Conservation (phyloP, 2,113 vertebrate genomes). For the Salvelinus namaycush region DNA sequence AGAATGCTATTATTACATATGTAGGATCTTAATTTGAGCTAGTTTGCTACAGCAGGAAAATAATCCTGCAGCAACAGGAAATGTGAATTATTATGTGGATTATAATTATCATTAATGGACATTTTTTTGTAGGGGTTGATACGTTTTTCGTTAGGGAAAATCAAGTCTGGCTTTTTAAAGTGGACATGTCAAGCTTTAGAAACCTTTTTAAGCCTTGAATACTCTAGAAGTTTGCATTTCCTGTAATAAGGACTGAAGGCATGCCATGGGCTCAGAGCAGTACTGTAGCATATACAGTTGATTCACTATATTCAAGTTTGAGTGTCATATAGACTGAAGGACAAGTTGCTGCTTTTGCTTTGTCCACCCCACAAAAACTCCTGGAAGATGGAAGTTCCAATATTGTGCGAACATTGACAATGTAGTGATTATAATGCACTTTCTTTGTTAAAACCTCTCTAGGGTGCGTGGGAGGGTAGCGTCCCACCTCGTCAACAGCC, state of each 20-base stretch:
- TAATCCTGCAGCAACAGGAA: too few species aligned
- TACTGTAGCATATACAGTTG: neutral
- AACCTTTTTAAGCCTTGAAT: neutral
- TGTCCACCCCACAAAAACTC: neutral
- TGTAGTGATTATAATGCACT: too few species aligned
- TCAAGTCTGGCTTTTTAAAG: neutral
- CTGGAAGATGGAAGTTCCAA: neutral
- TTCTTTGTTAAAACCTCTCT: neutral
- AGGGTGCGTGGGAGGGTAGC: too few species aligned
- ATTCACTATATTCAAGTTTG: too few species aligned
- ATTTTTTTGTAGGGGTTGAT: too few species aligned
- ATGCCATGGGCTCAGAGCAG: neutral
- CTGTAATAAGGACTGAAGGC: neutral
- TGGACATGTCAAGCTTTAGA: slow-evolving; percentile 7
- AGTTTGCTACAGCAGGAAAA: too few species aligned
- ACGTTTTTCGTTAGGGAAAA: too few species aligned
- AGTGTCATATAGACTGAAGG: neutral
- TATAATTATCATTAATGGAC: too few species aligned
- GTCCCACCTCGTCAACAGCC: too few species aligned
- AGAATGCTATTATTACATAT: slow-evolving; percentile 8
- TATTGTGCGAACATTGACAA: too few species aligned
- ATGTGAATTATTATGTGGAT: too few species aligned
- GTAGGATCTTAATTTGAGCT: too few species aligned
- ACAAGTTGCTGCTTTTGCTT: neutral
- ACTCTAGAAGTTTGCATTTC: neutral